Evolutionary conservation across 37 sponge, comb jelly and placozoan genomes (phyloP).

Genomic region (Bolinopsis microptera): DNA sequence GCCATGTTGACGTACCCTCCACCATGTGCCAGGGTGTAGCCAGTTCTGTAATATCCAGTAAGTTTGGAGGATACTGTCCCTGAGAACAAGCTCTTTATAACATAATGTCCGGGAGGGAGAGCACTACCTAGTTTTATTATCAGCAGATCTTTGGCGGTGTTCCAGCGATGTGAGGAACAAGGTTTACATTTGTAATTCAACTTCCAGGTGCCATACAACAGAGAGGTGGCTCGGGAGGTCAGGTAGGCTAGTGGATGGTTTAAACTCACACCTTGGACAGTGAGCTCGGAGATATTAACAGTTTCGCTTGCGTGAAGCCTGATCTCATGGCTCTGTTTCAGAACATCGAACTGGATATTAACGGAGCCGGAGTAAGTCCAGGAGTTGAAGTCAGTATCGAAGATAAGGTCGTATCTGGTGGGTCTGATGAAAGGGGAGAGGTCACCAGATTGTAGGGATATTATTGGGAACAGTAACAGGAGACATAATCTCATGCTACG

Average conservation of each 20-base stretch:
- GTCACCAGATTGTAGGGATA: background rate
- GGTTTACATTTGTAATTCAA: background rate
- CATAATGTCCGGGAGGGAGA: background rate
- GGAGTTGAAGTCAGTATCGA: conserved; percentile 25
- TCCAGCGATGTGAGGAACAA: background rate
- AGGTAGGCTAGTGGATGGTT: background rate
- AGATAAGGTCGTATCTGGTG: background rate
- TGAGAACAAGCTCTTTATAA: background rate
- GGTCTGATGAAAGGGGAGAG: conserved; percentile 12
- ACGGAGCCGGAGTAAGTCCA: conserved; percentile 14
- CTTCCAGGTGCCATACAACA: background rate
- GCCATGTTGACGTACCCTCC: conserved; percentile 22
- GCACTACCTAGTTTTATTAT: background rate
- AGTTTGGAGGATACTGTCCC: background rate
- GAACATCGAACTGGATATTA: background rate
- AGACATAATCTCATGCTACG: background rate
- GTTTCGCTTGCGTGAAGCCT: background rate
- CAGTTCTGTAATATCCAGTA: conserved; percentile 17
- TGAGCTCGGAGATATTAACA: background rate
- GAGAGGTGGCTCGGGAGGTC: background rate
- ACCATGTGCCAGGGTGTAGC: background rate
- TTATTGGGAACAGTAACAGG: background rate
- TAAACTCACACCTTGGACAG: background rate
- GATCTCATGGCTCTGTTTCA: background rate
- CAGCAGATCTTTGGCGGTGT: background rate